Evolutionary conservation across 2,888 invertebrate species (phyloP), one percentile per base, ranked within the genome.

Genomic region (Sphaerophoria taeniata): DNA sequence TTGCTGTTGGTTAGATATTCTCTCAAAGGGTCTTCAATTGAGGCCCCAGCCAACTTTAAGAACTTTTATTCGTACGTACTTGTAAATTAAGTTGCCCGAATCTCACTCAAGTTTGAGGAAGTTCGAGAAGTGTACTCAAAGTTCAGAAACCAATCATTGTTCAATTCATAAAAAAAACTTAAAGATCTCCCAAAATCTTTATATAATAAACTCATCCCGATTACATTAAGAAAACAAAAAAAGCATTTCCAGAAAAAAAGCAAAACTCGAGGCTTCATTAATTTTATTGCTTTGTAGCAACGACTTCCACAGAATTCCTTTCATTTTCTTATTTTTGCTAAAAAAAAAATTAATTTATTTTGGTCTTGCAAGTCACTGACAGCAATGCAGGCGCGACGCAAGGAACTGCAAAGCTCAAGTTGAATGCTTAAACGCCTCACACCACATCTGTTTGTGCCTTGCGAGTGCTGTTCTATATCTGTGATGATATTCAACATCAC

Each of bases 401-500:
- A 12, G 60, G 39, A 24, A 34, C 60, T 60, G 6, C 24, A 24
- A 24, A 24, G 24, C 24, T 24, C 24, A 58, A 36, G 4, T 9
- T 34, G 36, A 56, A 56, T 36, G 34, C 14, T 58, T 16, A 16
- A 43, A 60, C 2, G 12, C 47, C 14, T 14, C 47, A 6, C 47
- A 11, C 16, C 16, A 9, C 63, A 34, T 33, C 34, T 34, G 36
- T 7, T 58, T 11, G 1, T 4, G 7, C 11, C 3, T 24, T 58
- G n/a, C 36, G 16, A 58, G 14, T 58, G 58, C 36, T 60, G 14
- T 60, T 70, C 6, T 60, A 45, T 56, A 61, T 70, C 51, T 71
- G 67, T 56, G 70, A 34, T 56, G 16, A 55, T 75, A 63, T 67
- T 69, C 61, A 70, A 65, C 70, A 74, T 34, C 67, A 69, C 24